Conservation (phyloP, 2,888 invertebrate species). For the Petrolisthes cinctipes region DNA sequence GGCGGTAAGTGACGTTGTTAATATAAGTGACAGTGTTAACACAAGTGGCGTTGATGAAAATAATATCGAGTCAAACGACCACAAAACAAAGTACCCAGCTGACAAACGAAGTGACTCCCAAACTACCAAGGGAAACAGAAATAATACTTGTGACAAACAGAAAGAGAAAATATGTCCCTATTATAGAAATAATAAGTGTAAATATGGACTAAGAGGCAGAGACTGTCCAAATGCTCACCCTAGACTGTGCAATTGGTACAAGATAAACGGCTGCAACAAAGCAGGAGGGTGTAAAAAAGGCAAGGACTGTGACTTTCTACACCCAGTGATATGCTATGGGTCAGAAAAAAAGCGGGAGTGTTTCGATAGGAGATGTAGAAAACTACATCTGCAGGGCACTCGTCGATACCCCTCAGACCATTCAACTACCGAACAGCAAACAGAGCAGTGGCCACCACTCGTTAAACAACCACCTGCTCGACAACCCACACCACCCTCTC, state of each 20-base stretch:
- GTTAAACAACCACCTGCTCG: too few species aligned
- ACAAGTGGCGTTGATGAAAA: too few species aligned
- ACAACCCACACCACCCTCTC: too few species aligned
- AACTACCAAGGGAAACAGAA: not conserved
- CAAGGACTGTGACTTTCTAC: not conserved
- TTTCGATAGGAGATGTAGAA: not conserved
- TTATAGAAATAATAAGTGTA: not conserved
- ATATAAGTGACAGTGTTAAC: too few species aligned
- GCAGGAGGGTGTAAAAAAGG: constrained; percentile 1
- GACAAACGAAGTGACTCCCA: not conserved
- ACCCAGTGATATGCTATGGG: not conserved
- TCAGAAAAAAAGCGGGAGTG: not conserved
- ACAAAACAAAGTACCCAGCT: not conserved
- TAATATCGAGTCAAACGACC: not conserved
- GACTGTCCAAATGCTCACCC: not conserved
- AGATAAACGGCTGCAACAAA: not conserved
- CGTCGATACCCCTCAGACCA: too few species aligned
- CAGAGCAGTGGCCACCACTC: too few species aligned
- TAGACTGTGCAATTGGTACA: not conserved
- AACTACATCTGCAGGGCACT: not conserved
- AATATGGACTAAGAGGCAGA: not conserved
- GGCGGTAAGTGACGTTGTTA: not conserved
- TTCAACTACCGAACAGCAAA: too few species aligned
- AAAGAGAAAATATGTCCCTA: not conserved
- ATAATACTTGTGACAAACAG: not conserved